Evolutionary conservation across 2,888 invertebrate species (phyloP).

Genomic region (Phalera bucephala): DNA sequence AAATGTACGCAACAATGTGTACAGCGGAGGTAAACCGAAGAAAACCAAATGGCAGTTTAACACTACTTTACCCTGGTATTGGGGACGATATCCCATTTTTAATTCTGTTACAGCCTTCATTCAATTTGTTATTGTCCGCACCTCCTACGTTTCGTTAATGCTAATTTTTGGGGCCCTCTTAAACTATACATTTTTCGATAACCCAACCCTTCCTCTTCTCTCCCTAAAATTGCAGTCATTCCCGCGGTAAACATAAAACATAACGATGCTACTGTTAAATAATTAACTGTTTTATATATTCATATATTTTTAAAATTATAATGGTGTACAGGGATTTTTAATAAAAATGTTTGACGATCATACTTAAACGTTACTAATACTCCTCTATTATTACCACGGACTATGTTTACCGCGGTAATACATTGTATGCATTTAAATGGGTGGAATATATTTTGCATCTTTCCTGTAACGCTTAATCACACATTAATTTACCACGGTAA

Average conservation of each 20-base stretch:
- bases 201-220: background rate
- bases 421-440: background rate
- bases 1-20: slow-evolving; percentile 6
- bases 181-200: background rate
- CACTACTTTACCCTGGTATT: slow-evolving; percentile 75
- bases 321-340: too few species aligned
- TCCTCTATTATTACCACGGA: too few species aligned
- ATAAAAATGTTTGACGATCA: too few species aligned
- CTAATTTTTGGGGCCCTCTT: slow-evolving; percentile 30
- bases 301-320: too few species aligned
- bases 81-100: slow-evolving; percentile 67
- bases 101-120: slow-evolving; percentile 72
- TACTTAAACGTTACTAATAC: too few species aligned
- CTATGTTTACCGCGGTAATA: background rate
- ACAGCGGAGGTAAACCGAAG: slow-evolving; percentile 8
- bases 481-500: background rate
- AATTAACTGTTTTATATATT: too few species aligned
- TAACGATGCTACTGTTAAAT: too few species aligned
- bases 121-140: slow-evolving; percentile 74
- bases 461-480: background rate
- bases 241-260: slow-evolving; percentile 1
- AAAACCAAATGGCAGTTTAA: slow-evolving; percentile 50
- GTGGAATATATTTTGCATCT: background rate
- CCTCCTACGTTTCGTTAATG: slow-evolving; percentile 40
- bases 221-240: background rate